Percentiles rank a stretch among this genome's conserved stretches.
Evolutionary conservation across 1,140 invertebrate species (phyloP).

Genomic region (Propsilocerus akamusi): DNA sequence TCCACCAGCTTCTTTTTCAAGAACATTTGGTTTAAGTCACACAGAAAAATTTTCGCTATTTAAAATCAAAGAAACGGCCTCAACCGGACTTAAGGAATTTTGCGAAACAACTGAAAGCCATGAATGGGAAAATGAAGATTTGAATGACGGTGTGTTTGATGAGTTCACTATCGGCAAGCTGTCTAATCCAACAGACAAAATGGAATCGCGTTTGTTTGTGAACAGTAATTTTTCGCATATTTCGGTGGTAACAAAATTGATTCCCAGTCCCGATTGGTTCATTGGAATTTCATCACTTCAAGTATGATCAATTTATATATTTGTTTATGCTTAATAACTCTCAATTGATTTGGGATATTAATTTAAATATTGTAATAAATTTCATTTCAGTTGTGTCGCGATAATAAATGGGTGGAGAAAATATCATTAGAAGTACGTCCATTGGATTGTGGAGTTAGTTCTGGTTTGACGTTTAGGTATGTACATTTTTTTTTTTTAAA

Average conservation of each 20-base stretch:
- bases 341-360: not conserved
- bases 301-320: slow-evolving; percentile 10
- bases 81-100: not conserved
- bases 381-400: slow-evolving; percentile 54
- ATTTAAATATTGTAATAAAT: not conserved
- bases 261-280: slow-evolving; percentile 97
- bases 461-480: slow-evolving; percentile 94
- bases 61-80: not conserved
- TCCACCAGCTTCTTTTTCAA: slow-evolving; percentile 78
- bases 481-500: too few species aligned
- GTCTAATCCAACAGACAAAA: slow-evolving; percentile 50
- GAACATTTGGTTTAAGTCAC: slow-evolving; percentile 49
- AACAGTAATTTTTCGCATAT: slow-evolving; percentile 81
- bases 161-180: slow-evolving; percentile 66
- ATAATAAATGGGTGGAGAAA: slow-evolving; percentile 87
- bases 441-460: slow-evolving; percentile 91
- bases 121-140: slow-evolving; percentile 24
- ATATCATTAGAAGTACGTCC: slow-evolving; percentile 87
- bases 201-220: slow-evolving; percentile 69
- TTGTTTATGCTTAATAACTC: not conserved
- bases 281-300: slow-evolving; percentile 86
- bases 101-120: not conserved
- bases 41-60: not conserved
- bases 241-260: slow-evolving; percentile 67
- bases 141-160: slow-evolving; percentile 42